Percentiles rank a stretch among this genome's conserved stretches.
Evolutionary conservation across 2,113 vertebrate species (phyloP).

Genomic region (Thunnus maccoyii): DNA sequence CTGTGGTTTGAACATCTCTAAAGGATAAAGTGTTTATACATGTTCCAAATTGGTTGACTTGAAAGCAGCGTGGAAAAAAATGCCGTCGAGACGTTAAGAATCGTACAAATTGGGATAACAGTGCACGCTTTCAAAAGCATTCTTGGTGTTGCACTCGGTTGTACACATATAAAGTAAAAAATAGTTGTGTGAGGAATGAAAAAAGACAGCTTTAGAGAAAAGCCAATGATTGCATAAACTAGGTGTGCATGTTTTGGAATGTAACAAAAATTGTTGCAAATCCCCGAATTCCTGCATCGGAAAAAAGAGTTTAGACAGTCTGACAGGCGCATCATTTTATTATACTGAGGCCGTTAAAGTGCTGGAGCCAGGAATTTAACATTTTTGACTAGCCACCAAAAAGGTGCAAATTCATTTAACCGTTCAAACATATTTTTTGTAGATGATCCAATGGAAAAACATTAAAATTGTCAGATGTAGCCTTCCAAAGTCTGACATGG

Average conservation of each 20-base stretch:
- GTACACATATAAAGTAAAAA: too few relatives aligned
- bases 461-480: background rate
- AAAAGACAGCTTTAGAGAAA: too few relatives aligned
- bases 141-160: too few relatives aligned
- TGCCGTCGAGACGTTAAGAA: too few relatives aligned
- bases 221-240: background rate
- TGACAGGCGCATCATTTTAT: background rate
- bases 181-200: too few relatives aligned
- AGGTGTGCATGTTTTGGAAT: background rate
- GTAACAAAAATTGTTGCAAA: background rate
- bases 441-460: background rate
- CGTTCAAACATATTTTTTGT: background rate
- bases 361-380: background rate
- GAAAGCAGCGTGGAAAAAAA: too few relatives aligned
- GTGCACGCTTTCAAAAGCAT: too few relatives aligned
- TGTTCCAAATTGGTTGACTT: too few relatives aligned
- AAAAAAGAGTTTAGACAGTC: background rate
- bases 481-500: background rate
- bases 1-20: background rate
- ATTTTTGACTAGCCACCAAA: too few relatives aligned
- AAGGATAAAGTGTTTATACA: background rate
- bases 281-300: background rate
- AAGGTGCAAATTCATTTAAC: background rate
- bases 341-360: background rate
- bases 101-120: too few relatives aligned